A percentile compares a stretch with the other conserved stretches of the same genome.
These are phyloP conservation scores for Rotaria sp. DNA, from an alignment of 2,888 invertebrate species.

Conservation along the genomic window DNA sequence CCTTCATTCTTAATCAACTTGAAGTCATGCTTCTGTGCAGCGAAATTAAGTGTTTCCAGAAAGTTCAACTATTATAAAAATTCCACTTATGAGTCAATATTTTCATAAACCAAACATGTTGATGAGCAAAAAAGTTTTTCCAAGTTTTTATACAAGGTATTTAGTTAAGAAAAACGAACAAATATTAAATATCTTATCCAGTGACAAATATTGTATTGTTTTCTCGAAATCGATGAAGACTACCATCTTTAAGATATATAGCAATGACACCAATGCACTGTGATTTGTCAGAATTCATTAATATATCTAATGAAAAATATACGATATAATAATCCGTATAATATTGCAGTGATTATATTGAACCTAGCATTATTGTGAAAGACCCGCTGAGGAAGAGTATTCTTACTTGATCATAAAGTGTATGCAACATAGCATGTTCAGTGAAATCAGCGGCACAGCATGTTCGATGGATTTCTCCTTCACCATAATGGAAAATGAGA, in stretches of 20 bases:
- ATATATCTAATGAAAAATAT: constrained; percentile 37
- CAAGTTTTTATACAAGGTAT: too few species aligned
- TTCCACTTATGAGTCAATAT: neutral
- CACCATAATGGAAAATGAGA: neutral
- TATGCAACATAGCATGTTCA: constrained; percentile 36
- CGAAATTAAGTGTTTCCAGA: constrained; percentile 82
- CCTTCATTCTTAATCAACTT: too few species aligned
- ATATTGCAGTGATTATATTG: constrained; percentile 21
- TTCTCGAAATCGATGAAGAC: too few species aligned
- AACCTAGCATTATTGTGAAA: too few species aligned
- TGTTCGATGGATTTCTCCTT: neutral
- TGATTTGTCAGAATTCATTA: constrained; percentile 32
- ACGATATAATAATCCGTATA: constrained; percentile 32
- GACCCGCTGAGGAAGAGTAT: too few species aligned
- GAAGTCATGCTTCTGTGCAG: constrained; percentile 94
- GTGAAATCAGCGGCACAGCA: constrained; percentile 29
- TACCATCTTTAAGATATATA: constrained; percentile 32
- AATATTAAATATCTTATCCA: too few species aligned
- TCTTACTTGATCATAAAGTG: constrained; percentile 32
- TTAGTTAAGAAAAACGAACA: too few species aligned
- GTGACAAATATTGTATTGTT: constrained; percentile 68
- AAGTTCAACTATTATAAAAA: constrained; percentile 53
- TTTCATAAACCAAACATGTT: too few species aligned
- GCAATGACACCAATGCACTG: constrained; percentile 35
- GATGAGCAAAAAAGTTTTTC: too few species aligned